A percentile compares a stretch with the other conserved stretches of the same genome.
These are phyloP conservation scores for Scolopax bukidnonensis DNA, from an alignment of 2,797 vertebrate species.

Conservation along the genomic window DNA sequence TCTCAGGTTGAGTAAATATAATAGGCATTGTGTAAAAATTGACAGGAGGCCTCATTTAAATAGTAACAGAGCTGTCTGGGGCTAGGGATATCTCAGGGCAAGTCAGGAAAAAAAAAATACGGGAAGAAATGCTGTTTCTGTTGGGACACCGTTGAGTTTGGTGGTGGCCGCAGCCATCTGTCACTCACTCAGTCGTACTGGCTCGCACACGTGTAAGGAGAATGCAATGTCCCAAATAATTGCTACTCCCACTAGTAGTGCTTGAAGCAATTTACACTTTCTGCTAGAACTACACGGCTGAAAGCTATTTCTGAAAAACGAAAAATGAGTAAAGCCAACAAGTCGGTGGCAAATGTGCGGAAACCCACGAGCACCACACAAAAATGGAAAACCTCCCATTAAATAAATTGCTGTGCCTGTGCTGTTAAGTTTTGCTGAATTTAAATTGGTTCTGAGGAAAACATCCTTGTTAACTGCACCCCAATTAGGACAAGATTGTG, in stretches of 20 bases:
- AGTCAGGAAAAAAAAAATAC: background rate
- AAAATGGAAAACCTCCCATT: background rate
- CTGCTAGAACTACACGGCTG: background rate
- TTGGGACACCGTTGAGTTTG: background rate
- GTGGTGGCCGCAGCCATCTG: background rate
- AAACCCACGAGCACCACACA: background rate
- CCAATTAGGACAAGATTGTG: background rate
- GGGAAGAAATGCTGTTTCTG: background rate
- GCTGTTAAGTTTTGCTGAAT: background rate
- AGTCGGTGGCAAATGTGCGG: background rate
- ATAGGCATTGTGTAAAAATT: background rate
- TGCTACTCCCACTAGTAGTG: background rate
- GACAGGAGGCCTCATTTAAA: background rate
- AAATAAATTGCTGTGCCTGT: background rate
- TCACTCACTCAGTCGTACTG: background rate
- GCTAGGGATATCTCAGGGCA: background rate
- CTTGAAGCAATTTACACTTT: constrained; percentile 12
- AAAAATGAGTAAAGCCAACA: background rate
- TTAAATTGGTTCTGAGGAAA: constrained; percentile 28
- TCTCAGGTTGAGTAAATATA: background rate
- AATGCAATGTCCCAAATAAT: background rate
- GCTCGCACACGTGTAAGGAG: background rate
- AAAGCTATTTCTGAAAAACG: background rate
- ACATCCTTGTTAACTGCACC: background rate
- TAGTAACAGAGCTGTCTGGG: background rate